Evolutionary conservation across 1,140 invertebrate species (phyloP).

Genomic region (Atta colombica): DNA sequence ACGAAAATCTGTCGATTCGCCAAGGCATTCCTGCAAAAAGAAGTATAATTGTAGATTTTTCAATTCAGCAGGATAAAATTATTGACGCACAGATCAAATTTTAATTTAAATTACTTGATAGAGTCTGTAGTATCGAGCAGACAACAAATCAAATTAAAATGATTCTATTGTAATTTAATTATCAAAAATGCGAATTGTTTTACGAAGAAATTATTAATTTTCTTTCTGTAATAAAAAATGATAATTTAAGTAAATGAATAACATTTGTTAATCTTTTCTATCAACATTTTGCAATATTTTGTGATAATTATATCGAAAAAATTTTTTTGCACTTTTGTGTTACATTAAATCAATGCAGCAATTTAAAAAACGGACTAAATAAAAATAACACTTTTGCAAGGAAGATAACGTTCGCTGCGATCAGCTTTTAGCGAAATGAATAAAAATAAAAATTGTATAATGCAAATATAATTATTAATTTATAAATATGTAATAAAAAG

Average conservation of each 20-base stretch:
- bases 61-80: background rate
- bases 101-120: background rate
- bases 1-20: constrained; percentile 92
- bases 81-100: background rate
- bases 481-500: no score
- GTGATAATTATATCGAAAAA: background rate
- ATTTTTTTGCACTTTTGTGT: background rate
- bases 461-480: no score
- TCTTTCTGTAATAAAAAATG: background rate
- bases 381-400: background rate
- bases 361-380: background rate
- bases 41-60: background rate
- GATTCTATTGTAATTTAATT: background rate
- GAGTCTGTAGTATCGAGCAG: background rate
- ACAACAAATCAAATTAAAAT: background rate
- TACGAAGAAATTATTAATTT: background rate
- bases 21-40: constrained; percentile 91
- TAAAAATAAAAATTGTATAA: no score
- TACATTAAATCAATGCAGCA: background rate
- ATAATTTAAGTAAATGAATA: background rate
- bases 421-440: no score
- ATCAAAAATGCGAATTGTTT: background rate
- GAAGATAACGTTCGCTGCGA: no score
- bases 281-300: background rate
- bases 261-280: background rate